These are phyloP conservation scores for Goniozus legneri DNA, from an alignment of 1,140 invertebrate genomes.

Conservation along the genomic window DNA sequence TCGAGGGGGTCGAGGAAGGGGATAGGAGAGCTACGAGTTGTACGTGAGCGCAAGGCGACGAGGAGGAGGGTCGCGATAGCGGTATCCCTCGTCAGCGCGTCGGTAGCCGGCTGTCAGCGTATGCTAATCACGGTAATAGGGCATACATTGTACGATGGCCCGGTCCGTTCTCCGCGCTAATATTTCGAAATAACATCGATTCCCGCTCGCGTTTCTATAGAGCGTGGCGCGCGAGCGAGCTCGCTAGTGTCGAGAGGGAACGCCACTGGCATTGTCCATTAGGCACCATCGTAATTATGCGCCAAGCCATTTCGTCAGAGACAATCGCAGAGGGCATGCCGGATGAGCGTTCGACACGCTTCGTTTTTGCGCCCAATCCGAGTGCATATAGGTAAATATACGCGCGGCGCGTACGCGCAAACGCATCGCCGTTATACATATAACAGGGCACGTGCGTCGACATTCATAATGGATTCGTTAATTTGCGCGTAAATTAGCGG, in stretches of 20 bases:
- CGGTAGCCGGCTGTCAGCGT: conserved; percentile 35
- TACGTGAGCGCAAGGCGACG: not conserved
- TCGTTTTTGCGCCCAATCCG: not conserved
- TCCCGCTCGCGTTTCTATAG: conserved; percentile 18
- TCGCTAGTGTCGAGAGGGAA: conserved; percentile 22
- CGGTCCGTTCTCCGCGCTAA: conserved; percentile 22
- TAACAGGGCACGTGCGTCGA: not conserved
- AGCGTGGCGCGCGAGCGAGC: conserved; percentile 8
- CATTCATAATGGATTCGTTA: not conserved
- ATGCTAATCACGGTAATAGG: conserved; percentile 46
- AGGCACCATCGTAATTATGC: conserved; percentile 30
- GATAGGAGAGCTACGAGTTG: too few relatives aligned
- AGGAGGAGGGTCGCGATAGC: not conserved
- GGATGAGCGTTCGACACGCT: not conserved
- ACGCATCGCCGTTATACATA: not conserved
- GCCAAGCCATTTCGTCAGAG: not conserved
- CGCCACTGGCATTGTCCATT: conserved; percentile 28
- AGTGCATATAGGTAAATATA: not conserved
- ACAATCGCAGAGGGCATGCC: not conserved
- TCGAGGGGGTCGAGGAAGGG: too few relatives aligned
- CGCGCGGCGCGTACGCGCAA: not conserved
- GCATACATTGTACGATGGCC: conserved; percentile 31
- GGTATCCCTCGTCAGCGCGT: not conserved
- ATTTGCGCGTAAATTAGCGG: not conserved
- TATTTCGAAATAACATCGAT: conserved; percentile 43